Base-by-base conservation (phyloP, 2,113 vertebrate species). In the Erythrolamprus reginae region DNA sequence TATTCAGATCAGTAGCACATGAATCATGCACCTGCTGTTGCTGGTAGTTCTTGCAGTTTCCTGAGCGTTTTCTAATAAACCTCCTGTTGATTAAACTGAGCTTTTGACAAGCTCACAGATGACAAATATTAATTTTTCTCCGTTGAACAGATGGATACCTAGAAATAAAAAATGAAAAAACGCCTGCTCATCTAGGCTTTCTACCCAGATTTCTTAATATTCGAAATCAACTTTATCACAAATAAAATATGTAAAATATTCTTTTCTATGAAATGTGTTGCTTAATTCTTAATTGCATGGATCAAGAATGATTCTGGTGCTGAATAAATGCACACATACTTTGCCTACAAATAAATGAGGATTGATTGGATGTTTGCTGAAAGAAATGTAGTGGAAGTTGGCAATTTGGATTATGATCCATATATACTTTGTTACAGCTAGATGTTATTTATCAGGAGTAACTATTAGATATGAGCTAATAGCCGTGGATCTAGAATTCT, bases 301-400 rank as follows among this genome's bases (percentile, higher is more conserved):
- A 65, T 82, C 24, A 88, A 33, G 17, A 82, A 70, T 33, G 33
- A 24, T n/a, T 88, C 58, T 21, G 23, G 8, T 26, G n/a, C 24
- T 8, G 19, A 85, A 65, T 1, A 42, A 51, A 65, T 48, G 26
- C 13, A 24, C n/a, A 17, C 45, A 33, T 47, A 45, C 17, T 5
- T 48, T 47, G 12, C 17, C 21, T 53, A 6, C 28, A 45, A 12
- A 42, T 56, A 50, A n/a, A 82, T 3, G 38, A 33, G 21, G 33
- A 82, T 87, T 88, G 45, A 19, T 21, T 55, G 52, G 55, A 19
- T 84, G 33, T 56, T 55, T 17, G 17, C 19, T 48, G 42, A 84
- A 89, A 58, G 26, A 48, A 28, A 84, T 17, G 12, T 56, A 23
- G 28, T 19, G 51, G 86, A 95, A 93, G 58, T 52, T 82, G 87